Percentiles rank a stretch among this genome's conserved stretches.
These are phyloP conservation scores for Amphimallon solstitiale DNA, from an alignment of 2,888 invertebrate genomes.

Conservation along the genomic window DNA sequence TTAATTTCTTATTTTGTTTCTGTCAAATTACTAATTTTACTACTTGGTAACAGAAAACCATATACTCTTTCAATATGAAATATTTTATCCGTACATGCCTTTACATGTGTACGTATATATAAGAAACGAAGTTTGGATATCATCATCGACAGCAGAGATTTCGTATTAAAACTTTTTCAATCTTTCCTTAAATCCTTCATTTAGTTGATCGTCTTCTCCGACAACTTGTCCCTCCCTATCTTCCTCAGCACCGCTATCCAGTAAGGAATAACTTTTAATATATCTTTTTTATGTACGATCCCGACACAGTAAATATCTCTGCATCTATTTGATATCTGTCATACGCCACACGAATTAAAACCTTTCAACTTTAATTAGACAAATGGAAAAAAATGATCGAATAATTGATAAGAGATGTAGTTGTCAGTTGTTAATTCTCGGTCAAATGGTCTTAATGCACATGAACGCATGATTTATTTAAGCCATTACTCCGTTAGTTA, in stretches of 20 bases:
- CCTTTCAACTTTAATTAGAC: slow-evolving; percentile 22
- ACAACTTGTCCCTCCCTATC: slow-evolving; percentile 23
- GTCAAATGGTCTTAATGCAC: background rate
- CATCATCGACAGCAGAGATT: slow-evolving; percentile 15
- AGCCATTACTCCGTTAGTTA: background rate
- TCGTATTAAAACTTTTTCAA: slow-evolving; percentile 36
- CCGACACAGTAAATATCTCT: background rate
- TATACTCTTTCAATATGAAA: background rate
- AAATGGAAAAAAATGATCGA: background rate
- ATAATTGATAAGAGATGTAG: slow-evolving; percentile 12
- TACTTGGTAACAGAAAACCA: too few relatives aligned
- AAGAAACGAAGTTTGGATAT: slow-evolving; percentile 24
- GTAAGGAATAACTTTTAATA: slow-evolving; percentile 27
- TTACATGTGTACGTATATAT: background rate
- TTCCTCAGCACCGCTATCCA: background rate
- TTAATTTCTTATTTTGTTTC: too few relatives aligned
- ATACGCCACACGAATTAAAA: slow-evolving; percentile 27
- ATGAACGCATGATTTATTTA: background rate
- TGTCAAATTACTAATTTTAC: too few relatives aligned
- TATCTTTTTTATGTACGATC: slow-evolving; percentile 27
- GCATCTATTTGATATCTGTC: slow-evolving; percentile 12
- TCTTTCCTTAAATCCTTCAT: slow-evolving; percentile 34
- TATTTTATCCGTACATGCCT: background rate
- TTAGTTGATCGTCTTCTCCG: slow-evolving; percentile 35
- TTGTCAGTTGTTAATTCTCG: background rate